Base-by-base conservation (phyloP, 2,888 invertebrate genomes). In the Orthosia cruda region DNA sequence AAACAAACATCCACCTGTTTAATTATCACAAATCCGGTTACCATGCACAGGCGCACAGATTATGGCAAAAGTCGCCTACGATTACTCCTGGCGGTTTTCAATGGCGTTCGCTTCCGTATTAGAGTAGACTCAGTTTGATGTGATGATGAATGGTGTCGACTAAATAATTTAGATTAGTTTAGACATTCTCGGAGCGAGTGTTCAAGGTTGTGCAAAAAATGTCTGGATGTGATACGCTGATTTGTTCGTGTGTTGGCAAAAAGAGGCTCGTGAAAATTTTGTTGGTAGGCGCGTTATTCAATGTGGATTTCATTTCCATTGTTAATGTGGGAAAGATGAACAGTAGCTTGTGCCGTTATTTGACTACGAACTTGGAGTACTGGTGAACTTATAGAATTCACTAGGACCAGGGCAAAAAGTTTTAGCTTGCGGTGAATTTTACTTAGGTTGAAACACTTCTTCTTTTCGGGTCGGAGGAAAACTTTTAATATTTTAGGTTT, bases 151-250 rank as follows among this genome's bases (percentile, higher is more conserved):
- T 55, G 71, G 18, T 16, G 61, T 58, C 26, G 50, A 63, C 32
- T 54, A 55, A 55, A 59, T 72, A 13, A 71, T 76, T 71, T 76
- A 55, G 54, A 72, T 72, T 79, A 55, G 70, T 54, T n/a, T 40
- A 54, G 18, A 26, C 0, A 78, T 59, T 73, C 52, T 73, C 58
- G 58, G 52, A 11, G 26, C 15, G 45, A 61, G 45, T 18, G 40
- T 40, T 54, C 80, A 78, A 80, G 83, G 83, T n/a, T 55, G 58
- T 13, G 55, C 66, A 63, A 81, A 79, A 81, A 76, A 62, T 26
- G 81, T 78, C 81, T 78, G 68, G 81, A 62, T 55, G 16, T 67
- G 50, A n/a, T 74, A 75, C 65, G 40, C 20, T 45, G 47, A 73
- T 52, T 62, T 54, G 40, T 40, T 50, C 23, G 45, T 47, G n/a